Evolutionary conservation across 1,140 invertebrate genomes (phyloP).

Genomic region (Fopius arisanus): DNA sequence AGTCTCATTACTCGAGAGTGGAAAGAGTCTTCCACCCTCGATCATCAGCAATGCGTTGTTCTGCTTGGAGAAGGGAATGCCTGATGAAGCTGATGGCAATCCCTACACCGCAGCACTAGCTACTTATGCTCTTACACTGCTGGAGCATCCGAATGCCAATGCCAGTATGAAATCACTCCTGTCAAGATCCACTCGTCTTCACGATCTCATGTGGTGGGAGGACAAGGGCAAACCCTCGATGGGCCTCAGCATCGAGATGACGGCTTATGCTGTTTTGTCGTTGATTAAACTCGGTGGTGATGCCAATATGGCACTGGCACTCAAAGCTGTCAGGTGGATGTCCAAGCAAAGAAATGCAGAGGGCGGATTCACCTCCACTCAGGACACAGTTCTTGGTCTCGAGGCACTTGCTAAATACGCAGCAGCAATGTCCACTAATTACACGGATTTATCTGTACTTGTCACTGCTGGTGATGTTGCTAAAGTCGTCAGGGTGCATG

Average conservation of each 20-base stretch:
- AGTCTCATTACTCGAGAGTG: conserved; percentile 71
- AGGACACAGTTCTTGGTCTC: conserved; percentile 74
- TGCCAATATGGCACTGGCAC: conserved; percentile 66
- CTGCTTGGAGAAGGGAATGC: conserved; percentile 65
- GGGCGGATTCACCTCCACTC: conserved; percentile 80
- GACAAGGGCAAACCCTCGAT: conserved; percentile 54
- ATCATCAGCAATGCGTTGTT: conserved; percentile 65
- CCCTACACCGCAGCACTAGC: conserved; percentile 68
- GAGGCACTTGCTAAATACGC: conserved; percentile 73
- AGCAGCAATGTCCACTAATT: conserved; percentile 48
- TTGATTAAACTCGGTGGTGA: conserved; percentile 69
- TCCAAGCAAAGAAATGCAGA: conserved; percentile 77
- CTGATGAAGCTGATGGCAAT: conserved; percentile 38
- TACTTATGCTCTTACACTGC: conserved; percentile 70
- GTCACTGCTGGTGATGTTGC: conserved; percentile 55
- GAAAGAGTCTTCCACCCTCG: conserved; percentile 55
- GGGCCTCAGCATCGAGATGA: conserved; percentile 74
- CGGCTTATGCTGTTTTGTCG: conserved; percentile 76
- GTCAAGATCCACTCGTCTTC: conserved; percentile 48
- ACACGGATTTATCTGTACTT: conserved; percentile 56
- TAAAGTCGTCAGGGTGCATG: conserved; percentile 51
- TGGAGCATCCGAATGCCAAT: conserved; percentile 59
- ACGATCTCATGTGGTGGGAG: conserved; percentile 62
- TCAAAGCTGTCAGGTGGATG: conserved; percentile 75
- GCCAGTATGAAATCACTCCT: conserved; percentile 48